Base-by-base conservation (phyloP, 2,888 invertebrate species). In the Dryadula phaetusa region DNA sequence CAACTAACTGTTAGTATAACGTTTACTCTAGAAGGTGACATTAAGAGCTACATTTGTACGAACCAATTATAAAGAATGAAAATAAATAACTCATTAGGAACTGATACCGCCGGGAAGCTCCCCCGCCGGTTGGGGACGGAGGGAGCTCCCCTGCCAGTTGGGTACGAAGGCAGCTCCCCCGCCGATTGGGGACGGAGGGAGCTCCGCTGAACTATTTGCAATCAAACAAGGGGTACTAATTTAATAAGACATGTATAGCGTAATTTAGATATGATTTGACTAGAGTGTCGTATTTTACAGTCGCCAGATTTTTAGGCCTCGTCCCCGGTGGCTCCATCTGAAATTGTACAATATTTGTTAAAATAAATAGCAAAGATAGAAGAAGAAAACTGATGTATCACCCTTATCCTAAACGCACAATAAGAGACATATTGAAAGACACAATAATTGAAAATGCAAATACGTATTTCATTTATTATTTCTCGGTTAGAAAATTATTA, bases 11-110 rank as follows among this genome's bases (percentile, higher is more conserved):
- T 37, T 12, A 53, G 12, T 64, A 72, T 49, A 42, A 53, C 20
- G 40, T 78, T 74, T 76, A 83, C 70, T 75, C 87, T 90, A 91
- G 88, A 86, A 90, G 88, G 87, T 88, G 90, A 89, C 90, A 75
- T 74, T 76, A 76, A 83, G 76, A 83, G 81, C 79, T 85, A 85
- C 79, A 82, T 87, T 88, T 87, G 88, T 87, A 87, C 83, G 87
- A 53, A 66, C 46, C 40, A 22, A 52, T 20, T 25, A 53, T 20
- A 28, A 22, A 5, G 32, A 42, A 61, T 46, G 69, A 62, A 54
- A 77, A 76, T 70, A 22, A 70, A 74, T 16, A 49, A 40, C 22
- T 44, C 67, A 54, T 60, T 80, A 85, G 82, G 82, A 84, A 83
- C 82, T 78, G 72, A 76, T 76, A 79, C 79, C 82, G 80, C 74